Evolutionary conservation across 2,113 vertebrate species (phyloP), one percentile per base, ranked within the genome.

Genomic region (Propithecus coquereli): DNA sequence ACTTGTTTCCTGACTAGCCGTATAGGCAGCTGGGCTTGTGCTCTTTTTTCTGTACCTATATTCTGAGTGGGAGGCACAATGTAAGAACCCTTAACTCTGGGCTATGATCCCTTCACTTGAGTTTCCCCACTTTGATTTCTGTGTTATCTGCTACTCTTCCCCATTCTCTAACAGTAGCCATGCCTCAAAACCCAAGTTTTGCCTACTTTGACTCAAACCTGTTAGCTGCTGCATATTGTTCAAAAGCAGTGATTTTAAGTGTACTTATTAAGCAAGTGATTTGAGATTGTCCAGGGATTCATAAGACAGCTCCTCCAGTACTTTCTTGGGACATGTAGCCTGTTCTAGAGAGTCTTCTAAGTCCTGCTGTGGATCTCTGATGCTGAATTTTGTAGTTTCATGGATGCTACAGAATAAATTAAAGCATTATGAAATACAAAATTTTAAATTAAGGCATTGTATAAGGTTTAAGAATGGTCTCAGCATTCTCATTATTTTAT

Each of bases 401-500:
- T 59, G 37, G 43, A 80, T 89, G 80, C 97, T 97, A 84, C 71
- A 97, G 88, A 96, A 90, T 94, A 96, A 96, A 93, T 94, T 14
- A 84, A 94, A 92, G 30, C 30, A 95, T 87, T 73, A 79, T 83
- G 43, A 90, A 92, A 80, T 34, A 80, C 37, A 91, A 61, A 25
- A 88, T 40, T 79, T 90, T 74, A 87, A 86, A 37, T 76, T 61
- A 92, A 84, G 95, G 34, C n/a, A 73, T 74, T 89, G 40, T 73
- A 16, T 87, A 91, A 70, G 54, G 80, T 43, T 77, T 84, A 95
- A 79, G 57, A 82, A 77, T 85, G 57, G 52, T 85, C 68, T 95
- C 59, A 79, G 76, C 63, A 94, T 89, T 93, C 86, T 77, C 30
- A 82, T 82, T 93, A 82, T 82, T 97, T 93, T 93, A 73, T 90